These are phyloP conservation scores for Manis crassicaudata DNA, from an alignment of 2,797 vertebrate species.

Conservation along the genomic window DNA sequence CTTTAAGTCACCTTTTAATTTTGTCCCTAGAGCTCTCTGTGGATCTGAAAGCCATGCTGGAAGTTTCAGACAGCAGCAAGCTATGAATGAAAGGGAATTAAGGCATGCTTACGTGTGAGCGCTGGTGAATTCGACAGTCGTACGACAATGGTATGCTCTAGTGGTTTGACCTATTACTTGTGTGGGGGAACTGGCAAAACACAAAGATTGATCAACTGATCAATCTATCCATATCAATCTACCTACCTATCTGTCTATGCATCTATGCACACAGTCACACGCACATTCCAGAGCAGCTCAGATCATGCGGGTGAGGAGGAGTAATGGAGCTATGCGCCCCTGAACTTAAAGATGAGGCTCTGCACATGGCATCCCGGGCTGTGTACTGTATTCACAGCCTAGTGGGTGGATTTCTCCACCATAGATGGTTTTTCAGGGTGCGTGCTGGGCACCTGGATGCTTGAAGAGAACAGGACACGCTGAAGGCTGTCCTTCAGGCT, in stretches of 20 bases:
- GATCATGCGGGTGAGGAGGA: background rate
- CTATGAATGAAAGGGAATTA: background rate
- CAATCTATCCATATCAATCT: no score
- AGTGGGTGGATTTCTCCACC: accelerated
- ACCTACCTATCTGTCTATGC: background rate
- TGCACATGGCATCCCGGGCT: accelerated
- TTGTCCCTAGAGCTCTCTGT: background rate
- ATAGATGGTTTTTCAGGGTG: no score
- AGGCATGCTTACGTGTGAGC: accelerated
- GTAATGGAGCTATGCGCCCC: no score
- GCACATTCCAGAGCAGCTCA: background rate
- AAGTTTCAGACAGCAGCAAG: background rate
- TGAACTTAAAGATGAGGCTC: background rate
- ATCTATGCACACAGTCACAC: accelerated
- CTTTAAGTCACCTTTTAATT: background rate
- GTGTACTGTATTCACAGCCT: accelerated
- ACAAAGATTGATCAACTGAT: no score
- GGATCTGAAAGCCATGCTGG: accelerated
- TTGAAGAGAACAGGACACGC: accelerated
- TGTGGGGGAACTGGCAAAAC: background rate
- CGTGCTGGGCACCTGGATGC: background rate
- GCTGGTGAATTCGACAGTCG: background rate
- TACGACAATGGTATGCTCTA: background rate
- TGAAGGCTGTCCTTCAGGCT: background rate
- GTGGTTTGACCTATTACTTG: accelerated